These are phyloP conservation scores for Pipistrellus pygmaeus DNA, from an alignment of 2,797 vertebrate species.

Conservation along the genomic window DNA sequence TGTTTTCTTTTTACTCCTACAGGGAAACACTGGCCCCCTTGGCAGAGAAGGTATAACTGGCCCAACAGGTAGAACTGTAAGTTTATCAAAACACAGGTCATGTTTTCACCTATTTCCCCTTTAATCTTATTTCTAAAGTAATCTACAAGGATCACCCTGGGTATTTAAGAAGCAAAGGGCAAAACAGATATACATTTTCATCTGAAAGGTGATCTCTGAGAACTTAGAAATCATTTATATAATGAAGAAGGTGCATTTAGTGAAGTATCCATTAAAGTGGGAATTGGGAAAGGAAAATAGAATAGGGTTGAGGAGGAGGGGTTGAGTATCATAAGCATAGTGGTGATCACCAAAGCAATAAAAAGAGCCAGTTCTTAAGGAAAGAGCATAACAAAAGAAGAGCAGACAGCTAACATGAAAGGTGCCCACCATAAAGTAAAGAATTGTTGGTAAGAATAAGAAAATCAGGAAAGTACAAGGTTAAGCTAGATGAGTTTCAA, in stretches of 20 bases:
- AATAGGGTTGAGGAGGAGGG: not conserved
- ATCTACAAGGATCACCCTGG: not conserved
- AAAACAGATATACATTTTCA: not conserved
- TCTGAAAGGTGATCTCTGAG: not conserved
- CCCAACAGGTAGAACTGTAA: conserved; percentile 93
- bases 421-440: not conserved
- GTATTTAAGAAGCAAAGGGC: not conserved
- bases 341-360: not conserved
- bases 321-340: not conserved
- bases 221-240: not conserved
- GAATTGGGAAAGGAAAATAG: not conserved
- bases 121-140: conserved; percentile 39
- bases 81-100: conserved; percentile 80
- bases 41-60: conserved; percentile 94
- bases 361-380: not conserved
- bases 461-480: not conserved
- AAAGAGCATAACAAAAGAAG: not conserved
- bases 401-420: not conserved
- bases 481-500: not conserved
- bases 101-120: conserved; percentile 46
- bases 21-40: conserved; percentile 94
- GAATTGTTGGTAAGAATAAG: not conserved
- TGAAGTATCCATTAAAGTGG: not conserved
- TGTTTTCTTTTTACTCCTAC: conserved; percentile 82
- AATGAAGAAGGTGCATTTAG: not conserved